These are phyloP conservation scores for Catocala sponsa DNA, from an alignment of 2,888 invertebrate genomes.

Conservation along the genomic window DNA sequence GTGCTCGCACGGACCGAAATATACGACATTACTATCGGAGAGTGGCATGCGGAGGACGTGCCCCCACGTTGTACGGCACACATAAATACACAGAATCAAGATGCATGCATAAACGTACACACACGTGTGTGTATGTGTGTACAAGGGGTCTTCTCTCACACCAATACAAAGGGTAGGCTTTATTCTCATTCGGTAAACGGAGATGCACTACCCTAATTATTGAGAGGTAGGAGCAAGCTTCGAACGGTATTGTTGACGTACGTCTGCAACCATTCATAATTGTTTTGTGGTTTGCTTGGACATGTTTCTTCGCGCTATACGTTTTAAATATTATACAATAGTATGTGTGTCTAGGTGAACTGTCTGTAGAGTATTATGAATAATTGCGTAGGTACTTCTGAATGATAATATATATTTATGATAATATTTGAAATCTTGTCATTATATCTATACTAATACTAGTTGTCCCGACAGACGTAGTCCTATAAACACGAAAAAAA, in stretches of 20 bases:
- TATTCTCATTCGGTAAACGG: constrained; percentile 83
- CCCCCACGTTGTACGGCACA: constrained; percentile 60
- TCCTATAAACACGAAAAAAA: too few relatives aligned
- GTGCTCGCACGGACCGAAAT: constrained; percentile 73
- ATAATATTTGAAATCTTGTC: too few relatives aligned
- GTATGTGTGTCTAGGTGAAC: background rate
- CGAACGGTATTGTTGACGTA: constrained; percentile 67
- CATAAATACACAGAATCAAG: constrained; percentile 75
- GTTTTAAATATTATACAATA: background rate
- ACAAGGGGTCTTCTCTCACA: constrained; percentile 63
- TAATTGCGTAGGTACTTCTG: too few relatives aligned
- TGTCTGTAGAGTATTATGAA: too few relatives aligned
- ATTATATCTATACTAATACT: too few relatives aligned
- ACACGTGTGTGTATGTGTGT: constrained; percentile 56
- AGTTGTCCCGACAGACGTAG: too few relatives aligned
- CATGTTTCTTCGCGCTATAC: constrained; percentile 14
- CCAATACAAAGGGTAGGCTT: constrained; percentile 79
- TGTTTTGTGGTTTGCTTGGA: constrained; percentile 45
- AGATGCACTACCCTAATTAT: constrained; percentile 91
- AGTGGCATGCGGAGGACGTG: constrained; percentile 73
- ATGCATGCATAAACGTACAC: constrained; percentile 65
- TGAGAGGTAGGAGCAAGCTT: constrained; percentile 72
- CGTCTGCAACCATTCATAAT: constrained; percentile 51
- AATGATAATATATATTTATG: too few relatives aligned
- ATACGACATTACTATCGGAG: constrained; percentile 78